Evolutionary conservation across 2,113 vertebrate genomes (phyloP).

Genomic region (Sisor rabdophorus): DNA sequence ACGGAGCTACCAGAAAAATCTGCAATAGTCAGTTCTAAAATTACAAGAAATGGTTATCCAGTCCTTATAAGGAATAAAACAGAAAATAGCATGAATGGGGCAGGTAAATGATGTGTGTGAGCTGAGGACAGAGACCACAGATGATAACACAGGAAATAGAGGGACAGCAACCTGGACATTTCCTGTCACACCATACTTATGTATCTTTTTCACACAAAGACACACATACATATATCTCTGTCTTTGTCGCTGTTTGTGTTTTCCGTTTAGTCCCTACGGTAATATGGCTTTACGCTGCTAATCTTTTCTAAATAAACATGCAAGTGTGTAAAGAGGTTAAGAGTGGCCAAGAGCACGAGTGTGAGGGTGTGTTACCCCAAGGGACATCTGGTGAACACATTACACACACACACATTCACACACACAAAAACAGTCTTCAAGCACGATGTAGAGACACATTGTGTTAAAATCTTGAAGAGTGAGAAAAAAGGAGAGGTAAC

Average conservation of each 20-base stretch:
- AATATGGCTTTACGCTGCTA: constrained; percentile 74
- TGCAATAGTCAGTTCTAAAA: no score
- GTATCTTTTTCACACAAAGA: constrained; percentile 24
- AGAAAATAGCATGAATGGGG: not conserved
- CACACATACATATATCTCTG: not conserved
- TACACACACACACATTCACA: constrained; percentile 53
- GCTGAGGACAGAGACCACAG: not conserved
- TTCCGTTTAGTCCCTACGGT: constrained; percentile 63
- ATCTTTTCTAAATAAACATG: constrained; percentile 76
- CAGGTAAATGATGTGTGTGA: not conserved
- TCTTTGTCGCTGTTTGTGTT: constrained; percentile 48
- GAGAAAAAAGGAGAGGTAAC: not conserved
- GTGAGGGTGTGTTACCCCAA: constrained; percentile 56
- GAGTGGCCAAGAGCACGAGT: constrained; percentile 70
- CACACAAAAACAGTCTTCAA: constrained; percentile 26
- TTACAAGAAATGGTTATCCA: no score
- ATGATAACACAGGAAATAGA: not conserved
- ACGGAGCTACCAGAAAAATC: no score
- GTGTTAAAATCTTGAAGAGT: constrained; percentile 23
- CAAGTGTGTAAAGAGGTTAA: constrained; percentile 62
- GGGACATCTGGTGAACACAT: constrained; percentile 76
- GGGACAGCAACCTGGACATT: constrained; percentile 2
- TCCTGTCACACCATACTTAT: not conserved
- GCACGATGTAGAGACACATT: constrained; percentile 24
- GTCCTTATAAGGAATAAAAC: no score